phyloP scores from a whole-genome alignment of 2,888 invertebrate genomes.

The Hemistola chrysoprasaria region DNA sequence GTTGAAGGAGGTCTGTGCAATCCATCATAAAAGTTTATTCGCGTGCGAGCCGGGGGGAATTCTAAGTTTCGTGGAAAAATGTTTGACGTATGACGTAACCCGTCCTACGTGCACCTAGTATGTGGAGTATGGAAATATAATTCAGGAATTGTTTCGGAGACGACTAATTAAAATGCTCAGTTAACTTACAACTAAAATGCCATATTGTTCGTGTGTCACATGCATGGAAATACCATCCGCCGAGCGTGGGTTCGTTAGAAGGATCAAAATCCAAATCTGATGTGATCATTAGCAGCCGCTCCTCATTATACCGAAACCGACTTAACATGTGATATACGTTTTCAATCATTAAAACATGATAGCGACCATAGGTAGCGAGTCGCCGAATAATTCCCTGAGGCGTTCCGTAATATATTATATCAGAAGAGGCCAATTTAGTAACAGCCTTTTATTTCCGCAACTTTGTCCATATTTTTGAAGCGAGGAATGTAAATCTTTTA shows the following conservation, averaged over 20 bases:
- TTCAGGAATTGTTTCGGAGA: not conserved
- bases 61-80: constrained; percentile 26
- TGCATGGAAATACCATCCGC: no score
- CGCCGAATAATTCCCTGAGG: constrained; percentile 29
- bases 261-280: no score
- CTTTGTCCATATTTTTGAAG: constrained; percentile 7
- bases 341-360: constrained; percentile 18
- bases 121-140: constrained; percentile 4
- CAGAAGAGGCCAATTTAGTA: constrained; percentile 27
- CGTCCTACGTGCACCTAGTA: constrained; percentile 4
- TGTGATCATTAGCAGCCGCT: not conserved
- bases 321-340: constrained; percentile 13
- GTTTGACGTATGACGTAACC: constrained; percentile 6
- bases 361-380: constrained; percentile 13
- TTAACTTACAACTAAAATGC: no score
- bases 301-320: not conserved
- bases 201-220: no score
- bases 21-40: constrained; percentile 32
- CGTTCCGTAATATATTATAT: constrained; percentile 29
- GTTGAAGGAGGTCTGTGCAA: constrained; percentile 26
- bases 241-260: no score
- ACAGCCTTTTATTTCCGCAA: constrained; percentile 26
- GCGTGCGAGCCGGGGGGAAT: constrained; percentile 24
- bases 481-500: constrained; percentile 8
- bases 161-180: no score